Evolutionary conservation across 1,140 invertebrate genomes (phyloP), one percentile per base, ranked within the genome.

Genomic region (Formica selysi): DNA sequence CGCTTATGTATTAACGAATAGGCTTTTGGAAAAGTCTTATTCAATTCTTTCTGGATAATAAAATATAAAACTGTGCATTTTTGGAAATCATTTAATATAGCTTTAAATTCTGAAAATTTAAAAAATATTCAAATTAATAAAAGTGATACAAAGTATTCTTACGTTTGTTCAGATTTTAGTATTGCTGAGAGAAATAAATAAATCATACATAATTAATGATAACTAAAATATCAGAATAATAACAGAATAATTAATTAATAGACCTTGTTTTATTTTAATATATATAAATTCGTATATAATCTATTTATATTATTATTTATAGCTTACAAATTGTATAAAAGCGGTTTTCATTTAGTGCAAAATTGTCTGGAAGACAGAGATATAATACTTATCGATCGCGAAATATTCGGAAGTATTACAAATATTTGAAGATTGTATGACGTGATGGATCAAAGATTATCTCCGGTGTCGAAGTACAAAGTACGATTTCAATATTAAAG

Each of bases 401-500:
- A 57, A 64, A 32, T 62, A 57, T 13, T 76, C 7, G 13, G 32
- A 87, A 87, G 22, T 54, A 48, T 36, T 29, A 8, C 13, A 36
- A 51, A 51, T 51, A 19, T 48, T 48, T 16, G 3, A 44, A 48
- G 16, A 51, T 13, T 19, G 16, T 3, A 29, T 44, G 16, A 76
- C 36, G 26, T 36, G 19, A 59, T 13, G 16, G 48, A 57, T 71
- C 38, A 76, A 76, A 73, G 36, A 61, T 76, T 41, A 36, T 13
- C 1, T 54, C 3, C 59, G 59, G 48, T 68, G 10, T 36, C 48
- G 1, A 74, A 87, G 54, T 67, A 29, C 68, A 73, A 89, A 89
- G 70, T 80, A 32, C 32, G 32, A 4, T 48, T 11, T 81, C 36
- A 61, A 61, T 32, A 11, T 81, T 41, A n/a, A 26, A 71, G 19